These are phyloP conservation scores for Bradypodion pumilum DNA, from an alignment of 2,797 vertebrate species.

Conservation along the genomic window DNA sequence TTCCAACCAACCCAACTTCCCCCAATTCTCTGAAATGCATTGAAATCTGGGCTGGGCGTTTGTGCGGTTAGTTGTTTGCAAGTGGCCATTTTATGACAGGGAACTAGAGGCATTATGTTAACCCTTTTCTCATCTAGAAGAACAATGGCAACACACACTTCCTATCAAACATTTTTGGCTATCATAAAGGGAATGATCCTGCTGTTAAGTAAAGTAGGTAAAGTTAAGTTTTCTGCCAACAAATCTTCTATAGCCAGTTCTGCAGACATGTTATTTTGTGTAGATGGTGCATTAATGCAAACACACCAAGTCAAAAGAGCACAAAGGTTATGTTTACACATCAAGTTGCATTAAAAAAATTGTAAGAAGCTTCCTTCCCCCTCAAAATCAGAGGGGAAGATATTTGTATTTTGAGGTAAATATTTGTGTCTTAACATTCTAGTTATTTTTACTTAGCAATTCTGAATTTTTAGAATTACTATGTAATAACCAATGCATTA, in stretches of 20 bases:
- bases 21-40: constrained; percentile 62
- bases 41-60: constrained; percentile 88
- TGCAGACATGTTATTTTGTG: constrained; percentile 61
- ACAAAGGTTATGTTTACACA: constrained; percentile 59
- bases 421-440: constrained; percentile 57
- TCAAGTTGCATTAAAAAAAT: constrained; percentile 48
- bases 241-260: constrained; percentile 54
- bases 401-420: constrained; percentile 60
- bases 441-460: constrained; percentile 58
- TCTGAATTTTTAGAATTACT: constrained; percentile 52
- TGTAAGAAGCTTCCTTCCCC: constrained; percentile 35
- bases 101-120: constrained; percentile 71
- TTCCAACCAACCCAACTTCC: constrained; percentile 1
- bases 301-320: constrained; percentile 54
- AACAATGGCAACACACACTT: constrained; percentile 54
- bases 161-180: constrained; percentile 51
- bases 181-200: constrained; percentile 52
- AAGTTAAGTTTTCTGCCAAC: constrained; percentile 75
- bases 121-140: constrained; percentile 74
- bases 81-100: constrained; percentile 96
- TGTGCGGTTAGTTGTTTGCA: constrained; percentile 93
- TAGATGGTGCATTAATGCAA: constrained; percentile 66
- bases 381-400: constrained; percentile 48
- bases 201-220: constrained; percentile 73
- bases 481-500: constrained; percentile 51